Evolutionary conservation across 2,797 vertebrate genomes (phyloP), one percentile per base, ranked within the genome.

Genomic region (Lophius americanus): DNA sequence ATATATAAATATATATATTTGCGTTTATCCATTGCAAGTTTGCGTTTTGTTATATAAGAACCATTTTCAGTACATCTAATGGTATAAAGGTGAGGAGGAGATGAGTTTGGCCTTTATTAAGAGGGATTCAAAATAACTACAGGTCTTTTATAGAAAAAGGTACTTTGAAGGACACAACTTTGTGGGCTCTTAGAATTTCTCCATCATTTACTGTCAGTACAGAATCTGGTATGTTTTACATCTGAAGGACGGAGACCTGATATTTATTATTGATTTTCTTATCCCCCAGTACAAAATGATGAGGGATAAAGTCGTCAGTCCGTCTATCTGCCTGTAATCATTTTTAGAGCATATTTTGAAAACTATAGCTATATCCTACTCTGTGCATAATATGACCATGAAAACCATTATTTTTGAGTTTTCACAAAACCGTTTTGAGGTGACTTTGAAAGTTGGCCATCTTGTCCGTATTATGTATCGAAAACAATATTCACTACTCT

Each of bases 11-110:
- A 23, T 41, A 47, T 59, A 51, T 68, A 48, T 73, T 64, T 32
- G 58, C 70, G 59, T 81, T 81, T 67, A 48, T 75, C 57, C n/a
- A 5, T 46, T 23, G 60, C 48, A 35, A 53, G 56, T 74, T 76
- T 68, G 68, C 36, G 23, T 73, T 48, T 39, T 48, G 60, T 63
- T 60, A 47, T 52, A 57, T 46, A 55, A 47, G 47, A 71, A 39
- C 4, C 8, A 32, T 69, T 73, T 79, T 80, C 61, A 51, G 11
- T 38, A 52, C 47, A 60, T 59, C 49, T 44, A 39, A 64, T 43
- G 14, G 43, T 11, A 7, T 47, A 57, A 64, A 56, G 8, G 4
- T 61, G 44, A 36, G 49, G 49, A 70, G 32, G 50, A 75, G 60
- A 61, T 33, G 46, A 73, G 48, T 23, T 11, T 8, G 4, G n/a